Evolutionary conservation across 2,113 vertebrate species (phyloP).

Genomic region (Steatornis caripensis): DNA sequence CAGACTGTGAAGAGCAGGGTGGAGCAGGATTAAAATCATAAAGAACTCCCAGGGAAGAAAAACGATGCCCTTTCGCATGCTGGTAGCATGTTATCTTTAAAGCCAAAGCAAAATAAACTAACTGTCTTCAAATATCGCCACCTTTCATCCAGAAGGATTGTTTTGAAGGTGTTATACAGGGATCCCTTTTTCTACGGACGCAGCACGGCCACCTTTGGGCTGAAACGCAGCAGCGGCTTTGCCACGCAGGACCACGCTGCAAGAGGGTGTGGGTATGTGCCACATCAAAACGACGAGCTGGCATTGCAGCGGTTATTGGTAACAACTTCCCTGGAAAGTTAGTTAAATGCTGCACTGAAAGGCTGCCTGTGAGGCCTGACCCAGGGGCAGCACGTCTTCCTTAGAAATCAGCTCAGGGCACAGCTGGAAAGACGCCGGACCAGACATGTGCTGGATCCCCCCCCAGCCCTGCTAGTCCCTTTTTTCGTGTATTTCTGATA

Average conservation of each 20-base stretch:
- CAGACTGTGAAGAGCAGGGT: background rate
- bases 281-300: background rate
- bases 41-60: background rate
- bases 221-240: background rate
- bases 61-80: background rate
- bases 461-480: background rate
- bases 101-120: background rate
- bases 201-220: background rate
- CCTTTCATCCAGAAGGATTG: background rate
- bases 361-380: background rate
- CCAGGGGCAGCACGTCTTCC: background rate
- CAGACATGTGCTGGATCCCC: background rate
- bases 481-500: background rate
- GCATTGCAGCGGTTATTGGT: background rate
- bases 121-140: background rate
- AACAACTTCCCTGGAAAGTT: background rate
- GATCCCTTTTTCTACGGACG: background rate
- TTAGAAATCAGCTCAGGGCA: background rate
- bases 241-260: background rate
- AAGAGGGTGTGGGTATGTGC: background rate
- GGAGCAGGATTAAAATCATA: background rate
- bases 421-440: background rate
- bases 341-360: background rate
- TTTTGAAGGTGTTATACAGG: background rate
- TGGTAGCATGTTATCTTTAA: background rate